A percentile compares a stretch with the other conserved stretches of the same genome.
Evolutionary conservation across 2,797 vertebrate species (phyloP).

Genomic region (Syngnathus rostellatus): DNA sequence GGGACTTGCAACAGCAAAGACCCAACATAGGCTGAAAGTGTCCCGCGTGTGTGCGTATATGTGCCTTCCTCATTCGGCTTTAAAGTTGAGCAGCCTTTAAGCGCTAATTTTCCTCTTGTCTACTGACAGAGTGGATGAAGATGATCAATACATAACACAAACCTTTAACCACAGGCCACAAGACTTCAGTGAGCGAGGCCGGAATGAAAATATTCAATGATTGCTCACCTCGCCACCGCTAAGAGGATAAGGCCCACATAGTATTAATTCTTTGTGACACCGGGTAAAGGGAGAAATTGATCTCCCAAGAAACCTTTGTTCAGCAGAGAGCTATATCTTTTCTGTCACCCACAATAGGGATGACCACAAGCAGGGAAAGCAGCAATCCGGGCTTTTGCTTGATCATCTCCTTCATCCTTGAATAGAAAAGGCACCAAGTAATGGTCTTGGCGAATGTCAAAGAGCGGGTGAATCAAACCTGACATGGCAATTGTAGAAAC

Average conservation of each 20-base stretch:
- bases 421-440: conserved; percentile 5
- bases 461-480: neutral
- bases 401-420: conserved; percentile 17
- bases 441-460: neutral
- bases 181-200: conserved; percentile 53
- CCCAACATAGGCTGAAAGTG: too few relatives aligned
- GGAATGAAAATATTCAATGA: conserved; percentile 51
- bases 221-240: conserved; percentile 52
- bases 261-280: conserved; percentile 34
- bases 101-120: conserved; percentile 16
- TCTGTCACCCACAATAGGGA: conserved; percentile 15
- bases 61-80: neutral
- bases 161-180: conserved; percentile 28
- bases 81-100: neutral
- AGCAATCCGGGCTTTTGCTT: conserved; percentile 13
- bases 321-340: conserved; percentile 35
- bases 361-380: conserved; percentile 14
- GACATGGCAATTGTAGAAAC: conserved; percentile 1
- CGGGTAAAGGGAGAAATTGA: conserved; percentile 50
- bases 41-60: neutral
- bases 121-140: neutral
- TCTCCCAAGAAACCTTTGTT: conserved; percentile 45
- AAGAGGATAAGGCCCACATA: conserved; percentile 44
- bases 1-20: too few relatives aligned
- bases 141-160: conserved; percentile 43